Conservation (phyloP, 1,140 invertebrate species). For the Drosophila subpulchrella region DNA sequence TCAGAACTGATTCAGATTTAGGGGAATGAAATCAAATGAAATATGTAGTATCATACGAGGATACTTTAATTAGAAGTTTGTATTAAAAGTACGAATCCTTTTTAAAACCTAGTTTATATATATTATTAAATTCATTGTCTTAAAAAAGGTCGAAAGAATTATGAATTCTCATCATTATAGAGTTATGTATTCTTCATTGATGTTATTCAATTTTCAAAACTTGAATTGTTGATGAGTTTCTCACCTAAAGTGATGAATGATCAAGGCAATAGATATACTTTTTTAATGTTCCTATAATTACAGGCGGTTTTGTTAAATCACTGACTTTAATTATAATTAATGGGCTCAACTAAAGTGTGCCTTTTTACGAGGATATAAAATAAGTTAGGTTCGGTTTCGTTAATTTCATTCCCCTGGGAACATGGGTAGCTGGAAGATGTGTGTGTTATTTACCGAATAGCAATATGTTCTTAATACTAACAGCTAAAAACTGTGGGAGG, state of each 20-base stretch:
- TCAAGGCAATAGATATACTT: neutral
- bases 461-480: conserved; percentile 88
- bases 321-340: conserved; percentile 13
- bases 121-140: no score
- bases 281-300: conserved; percentile 3
- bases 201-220: neutral
- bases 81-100: no score
- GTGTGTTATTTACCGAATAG: conserved; percentile 85
- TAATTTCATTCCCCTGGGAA: conserved; percentile 35
- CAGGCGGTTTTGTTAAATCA: neutral
- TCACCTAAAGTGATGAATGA: neutral
- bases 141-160: neutral
- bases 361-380: conserved; percentile 1
- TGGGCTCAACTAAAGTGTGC: neutral
- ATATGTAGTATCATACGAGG: no score
- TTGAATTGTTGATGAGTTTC: neutral
- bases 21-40: conserved; percentile 15
- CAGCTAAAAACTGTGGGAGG: conserved; percentile 87
- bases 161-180: neutral
- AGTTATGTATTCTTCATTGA: neutral
- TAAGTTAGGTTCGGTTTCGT: neutral
- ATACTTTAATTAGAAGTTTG: neutral
- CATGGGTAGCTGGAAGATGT: conserved; percentile 12
- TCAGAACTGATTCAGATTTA: neutral
- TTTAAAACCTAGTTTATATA: no score